These are phyloP conservation scores for Sympetrum striolatum DNA, from an alignment of 2,888 invertebrate species.

Conservation along the genomic window DNA sequence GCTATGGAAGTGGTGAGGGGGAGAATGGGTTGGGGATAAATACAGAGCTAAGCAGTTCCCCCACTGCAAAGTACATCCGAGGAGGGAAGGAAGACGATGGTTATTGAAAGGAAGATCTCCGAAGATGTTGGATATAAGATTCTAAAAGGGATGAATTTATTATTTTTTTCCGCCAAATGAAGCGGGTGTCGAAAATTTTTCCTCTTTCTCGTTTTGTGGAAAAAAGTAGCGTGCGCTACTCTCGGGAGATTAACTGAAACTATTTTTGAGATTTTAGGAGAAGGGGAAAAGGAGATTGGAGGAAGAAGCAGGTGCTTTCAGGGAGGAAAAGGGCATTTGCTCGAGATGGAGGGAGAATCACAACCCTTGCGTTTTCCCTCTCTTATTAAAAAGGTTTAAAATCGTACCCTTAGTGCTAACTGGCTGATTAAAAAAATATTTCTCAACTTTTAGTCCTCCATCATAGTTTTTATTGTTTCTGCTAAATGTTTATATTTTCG, in stretches of 20 bases:
- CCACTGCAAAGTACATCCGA: neutral
- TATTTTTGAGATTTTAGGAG: neutral
- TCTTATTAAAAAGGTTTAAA: too few species aligned
- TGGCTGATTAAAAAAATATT: too few species aligned
- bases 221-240: neutral
- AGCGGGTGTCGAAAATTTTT: neutral
- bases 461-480: too few species aligned
- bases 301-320: neutral
- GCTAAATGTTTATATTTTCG: too few species aligned
- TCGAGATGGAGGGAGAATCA: neutral
- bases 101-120: neutral
- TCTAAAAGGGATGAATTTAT: neutral
- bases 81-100: neutral
- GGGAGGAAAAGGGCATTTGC: neutral
- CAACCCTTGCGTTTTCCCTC: too few species aligned
- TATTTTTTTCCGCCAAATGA: neutral
- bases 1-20: neutral
- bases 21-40: neutral
- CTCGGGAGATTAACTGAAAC: neutral
- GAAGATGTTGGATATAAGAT: constrained; percentile 1
- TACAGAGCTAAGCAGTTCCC: neutral
- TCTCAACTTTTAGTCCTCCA: too few species aligned
- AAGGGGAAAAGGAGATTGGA: neutral
- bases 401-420: too few species aligned
- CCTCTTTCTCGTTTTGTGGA: neutral